Conservation (phyloP, 64 coral and sea anemone species). For the Hydrozoanthus tunicans region DNA sequence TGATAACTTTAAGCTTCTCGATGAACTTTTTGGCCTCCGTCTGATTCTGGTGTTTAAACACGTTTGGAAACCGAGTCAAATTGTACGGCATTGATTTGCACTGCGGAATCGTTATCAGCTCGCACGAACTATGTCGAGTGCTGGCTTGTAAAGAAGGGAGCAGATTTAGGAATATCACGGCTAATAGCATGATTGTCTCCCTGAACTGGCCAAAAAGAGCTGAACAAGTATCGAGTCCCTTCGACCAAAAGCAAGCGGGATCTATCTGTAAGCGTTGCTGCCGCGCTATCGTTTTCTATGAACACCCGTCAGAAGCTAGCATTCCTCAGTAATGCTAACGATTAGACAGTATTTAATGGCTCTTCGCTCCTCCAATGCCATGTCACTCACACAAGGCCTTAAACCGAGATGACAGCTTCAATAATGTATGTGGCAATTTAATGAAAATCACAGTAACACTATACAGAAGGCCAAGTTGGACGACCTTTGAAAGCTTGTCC, state of each 20-base stretch:
- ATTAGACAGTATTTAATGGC: conserved; percentile 44
- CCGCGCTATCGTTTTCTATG: background rate
- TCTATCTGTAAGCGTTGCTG: background rate
- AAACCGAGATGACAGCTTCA: conserved; percentile 40
- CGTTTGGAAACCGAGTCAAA: conserved; percentile 1
- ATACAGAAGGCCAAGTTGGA: conserved; percentile 16
- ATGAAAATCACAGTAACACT: conserved; percentile 45
- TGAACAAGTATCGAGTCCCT: background rate
- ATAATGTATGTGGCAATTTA: conserved; percentile 27
- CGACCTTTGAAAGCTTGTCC: background rate
- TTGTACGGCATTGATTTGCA: conserved; percentile 52
- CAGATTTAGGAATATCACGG: background rate
- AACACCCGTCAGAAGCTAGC: background rate
- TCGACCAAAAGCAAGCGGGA: background rate
- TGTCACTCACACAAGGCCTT: conserved; percentile 28
- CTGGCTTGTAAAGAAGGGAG: conserved; percentile 13
- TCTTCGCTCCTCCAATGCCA: conserved; percentile 22
- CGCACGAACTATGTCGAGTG: background rate
- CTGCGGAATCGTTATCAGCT: conserved; percentile 14
- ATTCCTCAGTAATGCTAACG: conserved; percentile 18
- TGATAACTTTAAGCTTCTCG: background rate
- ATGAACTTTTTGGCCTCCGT: background rate
- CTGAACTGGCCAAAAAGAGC: background rate
- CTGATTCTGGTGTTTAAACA: background rate
- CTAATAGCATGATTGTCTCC: background rate